Base-by-base conservation (phyloP, 2,888 invertebrate genomes). In the Coenonympha arcania region DNA sequence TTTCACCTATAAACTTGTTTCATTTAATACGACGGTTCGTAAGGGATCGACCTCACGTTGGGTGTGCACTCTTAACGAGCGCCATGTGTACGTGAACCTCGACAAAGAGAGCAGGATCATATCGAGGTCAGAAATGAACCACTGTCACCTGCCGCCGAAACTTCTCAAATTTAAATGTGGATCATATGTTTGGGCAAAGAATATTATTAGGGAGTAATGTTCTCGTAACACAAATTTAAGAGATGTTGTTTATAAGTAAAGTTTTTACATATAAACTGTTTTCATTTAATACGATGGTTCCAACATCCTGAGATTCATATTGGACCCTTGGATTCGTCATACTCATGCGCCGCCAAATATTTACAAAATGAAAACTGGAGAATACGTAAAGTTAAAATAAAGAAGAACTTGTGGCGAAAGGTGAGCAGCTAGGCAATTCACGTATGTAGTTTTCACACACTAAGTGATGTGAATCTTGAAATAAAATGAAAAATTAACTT, bases 281-380 rank as follows among this genome's bases (percentile, higher is more conserved):
- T 30, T 11, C 13, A 30, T 5, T 5, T 0, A 30, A 13, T 13
- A n/a, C n/a, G n/a, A n/a, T n/a, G n/a, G n/a, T n/a, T n/a, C n/a
- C 39, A 36, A 50, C 4, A 15, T 43, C 8, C 18, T 50, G 13
- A 57, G 59, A 0, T 43, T 65, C 3, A 41, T 60, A 11, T 51
- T 34, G 2, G 9, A 24, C n/a, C 39, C 45, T 0, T 28, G 40
- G 4, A 34, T 11, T 6, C 19, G 16, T 11, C 54, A 56, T 39
- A 50, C 43, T 0, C 56, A 56, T 28, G 47, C 47, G 11, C 52
- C 54, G 2, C 42, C 57, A 4, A 59, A 31, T 33, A 48, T 58
- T 4, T 37, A 48, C 4, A 55, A 26, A 22, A 11, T 51, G 6
- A 13, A 16, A 8, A 43, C 39, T 15, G 53, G 56, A 15, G 15